Conservation (phyloP, 2,797 vertebrate species). For the Calcarius lapponicus region DNA sequence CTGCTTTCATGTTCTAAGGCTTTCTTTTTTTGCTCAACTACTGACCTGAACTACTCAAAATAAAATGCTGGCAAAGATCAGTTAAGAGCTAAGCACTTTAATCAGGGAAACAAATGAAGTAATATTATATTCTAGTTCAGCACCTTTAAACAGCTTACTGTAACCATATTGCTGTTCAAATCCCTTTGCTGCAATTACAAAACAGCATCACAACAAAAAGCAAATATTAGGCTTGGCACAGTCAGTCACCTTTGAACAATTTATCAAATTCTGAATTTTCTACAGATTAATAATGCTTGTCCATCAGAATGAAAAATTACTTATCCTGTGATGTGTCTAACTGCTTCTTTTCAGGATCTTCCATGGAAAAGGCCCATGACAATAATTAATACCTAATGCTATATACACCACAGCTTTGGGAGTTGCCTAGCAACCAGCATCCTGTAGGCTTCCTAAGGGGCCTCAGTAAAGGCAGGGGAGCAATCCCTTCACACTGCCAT, state of each 20-base stretch:
- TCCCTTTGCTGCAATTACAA: background rate
- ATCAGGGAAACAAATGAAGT: background rate
- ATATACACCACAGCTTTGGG: constrained; percentile 63
- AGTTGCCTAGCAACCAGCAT: constrained; percentile 76
- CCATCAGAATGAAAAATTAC: constrained; percentile 38
- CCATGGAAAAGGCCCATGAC: constrained; percentile 49
- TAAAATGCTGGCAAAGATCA: constrained; percentile 10
- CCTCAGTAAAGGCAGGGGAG: constrained; percentile 45
- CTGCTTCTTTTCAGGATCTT: constrained; percentile 69
- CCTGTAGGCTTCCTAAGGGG: constrained; percentile 51
- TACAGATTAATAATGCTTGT: constrained; percentile 1
- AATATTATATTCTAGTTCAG: background rate
- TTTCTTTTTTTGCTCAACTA: background rate
- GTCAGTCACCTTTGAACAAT: background rate
- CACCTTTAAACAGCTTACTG: constrained; percentile 15
- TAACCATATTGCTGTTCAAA: background rate
- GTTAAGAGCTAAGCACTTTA: background rate
- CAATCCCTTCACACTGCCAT: constrained; percentile 22
- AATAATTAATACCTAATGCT: constrained; percentile 78
- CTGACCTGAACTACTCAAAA: background rate
- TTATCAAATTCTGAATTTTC: constrained; percentile 15
- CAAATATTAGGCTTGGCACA: background rate
- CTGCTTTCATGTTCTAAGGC: background rate
- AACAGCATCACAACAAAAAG: background rate
- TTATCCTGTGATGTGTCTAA: constrained; percentile 43